phyloP scores from a whole-genome alignment of 2,888 invertebrate species.

The Hydrotaea diabolus region DNA sequence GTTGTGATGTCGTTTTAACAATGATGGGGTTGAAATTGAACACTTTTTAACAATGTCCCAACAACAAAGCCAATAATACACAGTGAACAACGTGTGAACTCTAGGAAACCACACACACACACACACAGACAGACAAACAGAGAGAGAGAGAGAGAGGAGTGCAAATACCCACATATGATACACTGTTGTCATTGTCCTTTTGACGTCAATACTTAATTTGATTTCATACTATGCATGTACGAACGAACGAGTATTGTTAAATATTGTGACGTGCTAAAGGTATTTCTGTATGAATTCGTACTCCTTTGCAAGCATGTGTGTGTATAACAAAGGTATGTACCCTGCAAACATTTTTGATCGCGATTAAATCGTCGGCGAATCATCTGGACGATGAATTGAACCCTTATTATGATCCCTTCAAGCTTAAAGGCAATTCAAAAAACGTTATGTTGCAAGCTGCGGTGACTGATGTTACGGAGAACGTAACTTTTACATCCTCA shows the following conservation, averaged over 20 bases:
- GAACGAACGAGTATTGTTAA: too few species aligned
- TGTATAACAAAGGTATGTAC: too few species aligned
- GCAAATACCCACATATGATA: neutral
- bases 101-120: neutral
- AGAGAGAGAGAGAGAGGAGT: neutral
- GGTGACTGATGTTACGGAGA: too few species aligned
- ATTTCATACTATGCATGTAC: conserved; percentile 42
- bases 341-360: too few species aligned
- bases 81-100: too few species aligned
- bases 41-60: conserved; percentile 26
- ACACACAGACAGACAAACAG: neutral
- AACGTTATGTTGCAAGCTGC: too few species aligned
- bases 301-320: neutral
- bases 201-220: conserved; percentile 68
- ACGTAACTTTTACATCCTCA: too few species aligned
- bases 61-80: neutral
- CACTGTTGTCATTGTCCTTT: conserved; percentile 59
- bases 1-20: conserved; percentile 21
- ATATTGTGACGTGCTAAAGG: conserved; percentile 40
- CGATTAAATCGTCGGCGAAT: too few species aligned
- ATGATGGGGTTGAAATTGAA: conserved; percentile 39
- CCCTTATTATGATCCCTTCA: too few species aligned
- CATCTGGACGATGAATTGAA: too few species aligned
- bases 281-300: neutral
- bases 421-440: too few species aligned